A percentile compares a stretch with the other conserved stretches of the same genome.
These are phyloP conservation scores for Leptopilina myrica DNA, from an alignment of 2,888 invertebrate species.

Conservation along the genomic window DNA sequence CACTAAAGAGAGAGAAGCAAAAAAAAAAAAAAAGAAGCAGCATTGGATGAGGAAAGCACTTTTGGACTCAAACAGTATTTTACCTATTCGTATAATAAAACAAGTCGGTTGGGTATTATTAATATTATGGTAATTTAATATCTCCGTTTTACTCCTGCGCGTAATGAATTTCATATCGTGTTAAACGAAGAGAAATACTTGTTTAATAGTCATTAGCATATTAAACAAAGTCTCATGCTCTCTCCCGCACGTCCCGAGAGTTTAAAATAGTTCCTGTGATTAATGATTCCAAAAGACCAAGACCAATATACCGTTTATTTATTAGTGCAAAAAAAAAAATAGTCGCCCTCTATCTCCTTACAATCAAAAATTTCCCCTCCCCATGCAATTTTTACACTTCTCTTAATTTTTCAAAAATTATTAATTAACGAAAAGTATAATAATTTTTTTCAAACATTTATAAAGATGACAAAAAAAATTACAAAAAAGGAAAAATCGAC, in stretches of 20 bases:
- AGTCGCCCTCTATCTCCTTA: no score
- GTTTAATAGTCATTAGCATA: constrained; percentile 25
- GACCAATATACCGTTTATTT: not conserved
- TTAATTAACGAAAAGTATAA: no score
- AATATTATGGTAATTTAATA: constrained; percentile 34
- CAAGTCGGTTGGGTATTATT: constrained; percentile 16
- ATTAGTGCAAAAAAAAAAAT: no score
- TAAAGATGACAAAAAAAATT: no score
- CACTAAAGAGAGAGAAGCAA: no score
- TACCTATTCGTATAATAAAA: constrained; percentile 27
- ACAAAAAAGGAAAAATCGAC: no score
- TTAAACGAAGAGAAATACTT: constrained; percentile 24
- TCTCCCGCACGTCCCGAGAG: not conserved
- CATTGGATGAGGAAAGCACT: not conserved
- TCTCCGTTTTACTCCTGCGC: not conserved
- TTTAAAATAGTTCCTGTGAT: not conserved
- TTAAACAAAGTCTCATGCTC: constrained; percentile 11
- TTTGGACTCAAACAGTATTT: constrained; percentile 10
- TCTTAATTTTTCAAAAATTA: no score
- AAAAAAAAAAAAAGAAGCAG: no score
- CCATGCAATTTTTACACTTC: no score
- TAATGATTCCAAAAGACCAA: not conserved
- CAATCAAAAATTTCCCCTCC: no score
- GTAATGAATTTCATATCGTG: constrained; percentile 31
- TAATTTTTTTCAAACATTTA: no score